Percentiles rank a stretch among this genome's conserved stretches.
phyloP scores from a whole-genome alignment of 37 sponge, comb jelly and placozoan genomes.

The Spongia lamella region DNA sequence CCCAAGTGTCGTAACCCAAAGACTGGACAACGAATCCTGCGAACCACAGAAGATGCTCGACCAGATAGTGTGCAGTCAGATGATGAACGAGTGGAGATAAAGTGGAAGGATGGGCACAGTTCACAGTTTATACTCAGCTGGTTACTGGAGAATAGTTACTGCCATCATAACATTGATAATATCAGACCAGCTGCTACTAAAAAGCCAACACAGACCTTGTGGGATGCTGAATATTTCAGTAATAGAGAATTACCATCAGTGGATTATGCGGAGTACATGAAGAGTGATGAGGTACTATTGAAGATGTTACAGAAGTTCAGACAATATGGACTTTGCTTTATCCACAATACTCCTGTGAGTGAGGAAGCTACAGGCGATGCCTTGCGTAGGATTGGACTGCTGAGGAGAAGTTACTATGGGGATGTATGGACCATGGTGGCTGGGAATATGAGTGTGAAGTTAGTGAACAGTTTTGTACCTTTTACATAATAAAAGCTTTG shows the following conservation, averaged over 20 bases:
- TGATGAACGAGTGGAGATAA: not conserved
- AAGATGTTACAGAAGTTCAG: constrained; percentile 12
- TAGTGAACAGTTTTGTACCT: too few species aligned
- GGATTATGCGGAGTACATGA: not conserved
- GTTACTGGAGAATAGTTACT: constrained; percentile 17
- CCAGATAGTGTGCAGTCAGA: not conserved
- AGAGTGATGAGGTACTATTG: constrained; percentile 1
- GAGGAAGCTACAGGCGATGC: not conserved
- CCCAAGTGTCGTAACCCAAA: constrained; percentile 15
- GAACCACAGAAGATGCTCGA: constrained; percentile 11
- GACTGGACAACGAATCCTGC: constrained; percentile 25
- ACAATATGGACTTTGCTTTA: constrained; percentile 20
- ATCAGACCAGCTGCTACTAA: not conserved
- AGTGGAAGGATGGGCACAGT: constrained; percentile 40
- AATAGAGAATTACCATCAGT: not conserved
- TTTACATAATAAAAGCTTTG: too few species aligned
- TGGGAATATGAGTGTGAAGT: too few species aligned
- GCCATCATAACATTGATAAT: not conserved
- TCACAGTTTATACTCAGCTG: constrained; percentile 4
- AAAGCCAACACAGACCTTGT: not conserved
- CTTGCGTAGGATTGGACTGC: constrained; percentile 14
- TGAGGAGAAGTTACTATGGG: constrained; percentile 26
- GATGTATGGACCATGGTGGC: not conserved
- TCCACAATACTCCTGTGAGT: constrained; percentile 17
- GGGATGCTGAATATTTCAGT: constrained; percentile 11